phyloP scores from a whole-genome alignment of 2,888 invertebrate species.

The Drosophila leonis region DNA sequence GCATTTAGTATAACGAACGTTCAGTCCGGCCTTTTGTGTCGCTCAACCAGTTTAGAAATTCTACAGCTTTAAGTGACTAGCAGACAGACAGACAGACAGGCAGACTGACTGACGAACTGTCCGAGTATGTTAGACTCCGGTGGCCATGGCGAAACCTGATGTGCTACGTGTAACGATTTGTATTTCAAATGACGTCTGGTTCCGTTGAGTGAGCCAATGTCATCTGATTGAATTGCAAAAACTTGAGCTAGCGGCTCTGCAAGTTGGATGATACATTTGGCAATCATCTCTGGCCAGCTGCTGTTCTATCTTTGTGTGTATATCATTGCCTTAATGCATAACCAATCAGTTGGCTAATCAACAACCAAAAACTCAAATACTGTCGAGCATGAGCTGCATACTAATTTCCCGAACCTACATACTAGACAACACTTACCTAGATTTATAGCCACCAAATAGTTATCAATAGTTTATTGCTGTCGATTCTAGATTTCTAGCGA shows the following conservation, averaged over 20 bases:
- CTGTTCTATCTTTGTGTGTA: conserved; percentile 28
- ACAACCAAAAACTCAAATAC: conserved; percentile 12
- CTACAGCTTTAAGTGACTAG: conserved; percentile 54
- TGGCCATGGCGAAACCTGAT: conserved; percentile 71
- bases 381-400: conserved; percentile 29
- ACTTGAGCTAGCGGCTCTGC: conserved; percentile 44
- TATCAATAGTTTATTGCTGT: conserved; percentile 29
- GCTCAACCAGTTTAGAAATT: conserved; percentile 76
- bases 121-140: conserved; percentile 32
- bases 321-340: conserved; percentile 30
- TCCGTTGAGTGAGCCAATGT: conserved; percentile 69
- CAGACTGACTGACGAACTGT: conserved; percentile 24
- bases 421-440: conserved; percentile 13
- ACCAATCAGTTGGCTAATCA: conserved; percentile 31
- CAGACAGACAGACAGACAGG: conserved; percentile 40
- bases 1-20: conserved; percentile 28
- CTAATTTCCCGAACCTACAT: conserved; percentile 31
- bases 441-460: conserved; percentile 42
- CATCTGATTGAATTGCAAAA: conserved; percentile 77
- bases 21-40: conserved; percentile 58
- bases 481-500: conserved; percentile 24
- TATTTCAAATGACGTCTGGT: conserved; percentile 80
- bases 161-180: conserved; percentile 73
- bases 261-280: conserved; percentile 54
- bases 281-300: conserved; percentile 42